Base-by-base conservation (phyloP, 2,797 vertebrate species). In the Pseudomugil gertrudae region DNA sequence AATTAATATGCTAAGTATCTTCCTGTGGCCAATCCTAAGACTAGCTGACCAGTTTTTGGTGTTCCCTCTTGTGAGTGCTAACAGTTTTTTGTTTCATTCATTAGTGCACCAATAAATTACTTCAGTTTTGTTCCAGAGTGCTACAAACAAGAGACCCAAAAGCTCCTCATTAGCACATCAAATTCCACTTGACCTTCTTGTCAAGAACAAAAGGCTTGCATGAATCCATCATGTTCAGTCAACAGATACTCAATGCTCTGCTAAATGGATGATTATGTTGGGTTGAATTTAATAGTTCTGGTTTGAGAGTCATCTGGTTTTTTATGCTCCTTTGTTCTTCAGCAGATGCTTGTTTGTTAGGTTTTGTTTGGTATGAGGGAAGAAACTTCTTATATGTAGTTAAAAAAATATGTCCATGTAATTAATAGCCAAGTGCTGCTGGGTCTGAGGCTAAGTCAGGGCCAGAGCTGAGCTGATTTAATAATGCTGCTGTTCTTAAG, bases 401-500 rank as follows among this genome's bases (percentile, higher is more conserved):
- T 66, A 63, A 71, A 58, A 71, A 77, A 80, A 69, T 74, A 74
- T 30, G 62, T 80, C 57, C 56, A 13, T 70, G 72, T 74, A 27
- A 40, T 60, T 76, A 78, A 73, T 58, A 66, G 80, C 66, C 27
- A 78, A 80, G 75, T 30, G 73, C 58, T 69, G 71, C 67, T 60
- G 61, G 57, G 61, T 73, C 51, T 65, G 65, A 48, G 68, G 54
- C 64, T 32, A 64, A 63, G 84, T 75, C 77, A 53, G 65, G 58
- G 43, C 70, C 24, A 64, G 69, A 71, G 77, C 75, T 69, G 58
- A 82, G 76, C 65, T 3, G 76, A 67, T 70, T 62, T 14, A n/a
- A 43, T 58, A 68, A 59, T n/a, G 62, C 53, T 21, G 64, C 63
- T 53, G 66, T 36, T 27, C 78, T 87, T 91, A 93, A 63, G 92